A percentile compares a stretch with the other conserved stretches of the same genome.
Evolutionary conservation across 2,113 vertebrate genomes (phyloP).

Genomic region (Dicerorhinus sumatrensis): DNA sequence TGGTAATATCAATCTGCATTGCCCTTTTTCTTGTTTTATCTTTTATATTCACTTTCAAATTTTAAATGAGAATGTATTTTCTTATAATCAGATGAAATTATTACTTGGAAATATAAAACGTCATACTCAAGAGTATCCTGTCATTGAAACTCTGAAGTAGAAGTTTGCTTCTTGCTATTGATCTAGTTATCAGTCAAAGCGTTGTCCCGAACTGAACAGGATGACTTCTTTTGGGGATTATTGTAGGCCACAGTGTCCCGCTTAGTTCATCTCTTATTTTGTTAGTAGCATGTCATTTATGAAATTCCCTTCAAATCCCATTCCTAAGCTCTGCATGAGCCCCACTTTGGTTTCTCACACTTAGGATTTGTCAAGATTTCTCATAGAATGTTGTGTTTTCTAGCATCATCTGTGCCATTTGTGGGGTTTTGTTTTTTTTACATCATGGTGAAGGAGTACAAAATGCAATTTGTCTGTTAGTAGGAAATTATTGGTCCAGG

Average conservation of each 20-base stretch:
- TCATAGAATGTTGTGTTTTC: conserved; percentile 50
- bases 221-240: conserved; percentile 72
- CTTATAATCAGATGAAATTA: neutral
- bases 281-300: conserved; percentile 80
- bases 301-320: conserved; percentile 77
- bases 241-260: conserved; percentile 78
- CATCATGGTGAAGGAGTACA: neutral
- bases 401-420: neutral
- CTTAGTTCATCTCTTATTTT: conserved; percentile 74
- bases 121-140: neutral
- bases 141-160: neutral
- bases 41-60: neutral
- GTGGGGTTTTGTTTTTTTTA: neutral
- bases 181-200: neutral
- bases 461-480: conserved; percentile 51
- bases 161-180: neutral
- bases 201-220: neutral
- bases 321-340: conserved; percentile 67
- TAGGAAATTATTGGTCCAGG: neutral
- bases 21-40: neutral
- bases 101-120: neutral
- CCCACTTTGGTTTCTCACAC: conserved; percentile 46
- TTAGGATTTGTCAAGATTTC: conserved; percentile 56
- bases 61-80: neutral
- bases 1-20: neutral